phyloP scores from a whole-genome alignment of 37 sponge, comb jelly and placozoan species.

The Amphimedon queenslandica region DNA sequence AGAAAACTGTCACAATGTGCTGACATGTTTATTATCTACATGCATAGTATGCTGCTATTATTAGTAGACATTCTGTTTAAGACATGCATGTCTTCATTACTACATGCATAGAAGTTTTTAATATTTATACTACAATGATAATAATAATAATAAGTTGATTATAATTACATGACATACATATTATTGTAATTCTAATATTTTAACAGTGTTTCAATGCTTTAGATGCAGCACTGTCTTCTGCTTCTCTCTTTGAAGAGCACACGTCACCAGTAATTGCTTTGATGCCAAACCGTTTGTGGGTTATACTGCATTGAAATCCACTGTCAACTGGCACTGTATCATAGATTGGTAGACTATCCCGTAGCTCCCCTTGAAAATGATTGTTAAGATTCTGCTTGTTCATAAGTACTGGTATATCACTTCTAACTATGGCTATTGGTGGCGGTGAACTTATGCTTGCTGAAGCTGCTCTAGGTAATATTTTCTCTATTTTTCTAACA shows the following conservation, averaged over 20 bases:
- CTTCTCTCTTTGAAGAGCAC: constrained; percentile 12
- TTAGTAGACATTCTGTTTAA: too few relatives aligned
- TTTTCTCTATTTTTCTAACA: not conserved
- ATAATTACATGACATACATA: not conserved
- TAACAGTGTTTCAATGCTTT: not conserved
- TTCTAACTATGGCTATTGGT: not conserved
- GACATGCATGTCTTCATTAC: too few relatives aligned
- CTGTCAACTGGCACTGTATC: not conserved
- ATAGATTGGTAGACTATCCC: not conserved
- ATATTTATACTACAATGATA: too few relatives aligned
- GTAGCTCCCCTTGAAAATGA: not conserved
- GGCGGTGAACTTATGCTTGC: not conserved
- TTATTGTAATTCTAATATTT: not conserved
- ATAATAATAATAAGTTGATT: too few relatives aligned
- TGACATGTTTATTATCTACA: too few relatives aligned
- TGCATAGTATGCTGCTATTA: too few relatives aligned
- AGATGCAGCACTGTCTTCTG: constrained; percentile 3
- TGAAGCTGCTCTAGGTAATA: not conserved
- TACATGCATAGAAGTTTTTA: too few relatives aligned
- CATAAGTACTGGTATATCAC: not conserved
- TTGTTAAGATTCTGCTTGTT: not conserved
- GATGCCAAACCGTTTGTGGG: not conserved
- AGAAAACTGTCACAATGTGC: too few relatives aligned
- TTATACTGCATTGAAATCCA: constrained; percentile 1
- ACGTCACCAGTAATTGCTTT: not conserved